Conservation (phyloP, 2,113 vertebrate species). For the Dicerorhinus sumatrensis region DNA sequence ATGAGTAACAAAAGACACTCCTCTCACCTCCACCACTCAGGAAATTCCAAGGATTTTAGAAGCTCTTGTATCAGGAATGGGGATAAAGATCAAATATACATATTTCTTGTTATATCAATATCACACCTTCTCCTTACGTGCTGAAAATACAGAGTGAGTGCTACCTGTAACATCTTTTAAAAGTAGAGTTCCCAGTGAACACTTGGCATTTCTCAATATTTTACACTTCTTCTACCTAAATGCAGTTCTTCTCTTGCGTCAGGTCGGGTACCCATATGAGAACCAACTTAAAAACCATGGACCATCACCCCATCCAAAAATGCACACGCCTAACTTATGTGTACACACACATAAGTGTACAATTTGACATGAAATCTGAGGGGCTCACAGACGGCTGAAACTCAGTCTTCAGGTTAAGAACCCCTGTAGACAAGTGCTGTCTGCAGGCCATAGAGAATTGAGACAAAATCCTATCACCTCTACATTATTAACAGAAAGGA, state of each 20-base stretch:
- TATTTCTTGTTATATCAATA: background rate
- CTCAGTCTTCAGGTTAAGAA: background rate
- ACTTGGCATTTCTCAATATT: background rate
- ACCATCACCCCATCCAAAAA: background rate
- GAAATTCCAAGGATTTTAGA: background rate
- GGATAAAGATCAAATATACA: background rate
- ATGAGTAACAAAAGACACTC: background rate
- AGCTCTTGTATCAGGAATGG: background rate
- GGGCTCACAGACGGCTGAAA: background rate
- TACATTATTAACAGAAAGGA: background rate
- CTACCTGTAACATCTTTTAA: background rate
- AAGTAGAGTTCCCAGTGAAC: background rate
- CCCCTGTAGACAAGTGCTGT: background rate
- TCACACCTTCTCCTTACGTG: background rate
- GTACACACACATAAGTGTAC: accelerated
- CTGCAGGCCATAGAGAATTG: background rate
- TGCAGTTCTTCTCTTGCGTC: background rate
- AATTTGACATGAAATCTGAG: background rate
- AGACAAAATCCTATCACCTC: background rate
- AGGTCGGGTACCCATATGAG: background rate
- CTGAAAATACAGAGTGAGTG: background rate
- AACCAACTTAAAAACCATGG: background rate
- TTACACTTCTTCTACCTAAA: background rate
- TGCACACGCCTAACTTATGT: background rate
- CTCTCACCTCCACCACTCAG: background rate